These are phyloP conservation scores for Cosmorhoe ocellata DNA, from an alignment of 2,888 invertebrate genomes.

Conservation along the genomic window DNA sequence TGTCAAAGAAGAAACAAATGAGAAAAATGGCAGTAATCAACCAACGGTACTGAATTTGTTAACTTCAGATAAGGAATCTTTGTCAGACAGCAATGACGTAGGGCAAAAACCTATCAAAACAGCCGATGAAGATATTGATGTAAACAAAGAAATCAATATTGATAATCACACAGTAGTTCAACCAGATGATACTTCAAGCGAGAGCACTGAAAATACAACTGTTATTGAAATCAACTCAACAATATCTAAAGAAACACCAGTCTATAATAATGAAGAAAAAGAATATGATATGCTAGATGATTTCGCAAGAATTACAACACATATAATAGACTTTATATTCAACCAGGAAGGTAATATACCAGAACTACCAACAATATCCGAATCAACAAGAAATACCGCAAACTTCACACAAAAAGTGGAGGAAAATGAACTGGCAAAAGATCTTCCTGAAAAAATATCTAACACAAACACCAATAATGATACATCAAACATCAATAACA, in stretches of 20 bases:
- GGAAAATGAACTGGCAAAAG: not conserved
- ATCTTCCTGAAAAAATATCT: not conserved
- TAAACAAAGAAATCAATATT: no score
- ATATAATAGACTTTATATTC: not conserved
- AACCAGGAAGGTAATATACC: not conserved
- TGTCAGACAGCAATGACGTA: no score
- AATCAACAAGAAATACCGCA: not conserved
- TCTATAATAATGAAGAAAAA: not conserved
- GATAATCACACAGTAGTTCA: not conserved
- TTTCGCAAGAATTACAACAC: not conserved
- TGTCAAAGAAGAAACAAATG: not conserved
- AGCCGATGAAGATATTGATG: not conserved
- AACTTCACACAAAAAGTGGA: not conserved
- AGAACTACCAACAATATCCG: not conserved
- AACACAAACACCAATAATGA: constrained; percentile 14
- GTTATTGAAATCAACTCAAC: not conserved
- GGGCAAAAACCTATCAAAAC: no score
- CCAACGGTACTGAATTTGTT: not conserved
- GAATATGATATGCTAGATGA: not conserved
- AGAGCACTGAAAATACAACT: not conserved
- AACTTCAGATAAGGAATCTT: not conserved
- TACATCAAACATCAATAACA: constrained; percentile 19
- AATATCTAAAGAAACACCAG: not conserved
- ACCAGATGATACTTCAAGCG: not conserved
- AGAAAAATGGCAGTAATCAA: not conserved